Evolutionary conservation across 2,113 vertebrate species (phyloP).

Genomic region (Halichoerus grypus): DNA sequence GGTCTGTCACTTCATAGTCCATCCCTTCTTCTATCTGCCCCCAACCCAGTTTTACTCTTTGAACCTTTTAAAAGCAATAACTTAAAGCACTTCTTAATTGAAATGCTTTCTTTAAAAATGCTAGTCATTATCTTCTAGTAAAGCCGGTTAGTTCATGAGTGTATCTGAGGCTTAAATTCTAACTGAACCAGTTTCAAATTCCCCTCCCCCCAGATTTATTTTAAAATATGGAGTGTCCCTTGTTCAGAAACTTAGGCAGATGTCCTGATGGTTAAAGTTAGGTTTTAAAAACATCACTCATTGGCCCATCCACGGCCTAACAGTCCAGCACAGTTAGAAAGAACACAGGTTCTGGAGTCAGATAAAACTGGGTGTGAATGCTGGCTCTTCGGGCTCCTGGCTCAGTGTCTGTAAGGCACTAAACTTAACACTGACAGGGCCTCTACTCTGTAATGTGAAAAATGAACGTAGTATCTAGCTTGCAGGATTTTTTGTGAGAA

Average conservation of each 20-base stretch:
- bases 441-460: not conserved
- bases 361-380: not conserved
- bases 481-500: slow-evolving; percentile 20
- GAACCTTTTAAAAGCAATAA: slow-evolving; percentile 50
- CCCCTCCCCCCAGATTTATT: not conserved
- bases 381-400: not conserved
- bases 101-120: slow-evolving; percentile 55
- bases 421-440: not conserved
- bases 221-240: not conserved
- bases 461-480: not conserved
- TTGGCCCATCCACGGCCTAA: not conserved
- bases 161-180: slow-evolving; percentile 38
- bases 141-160: not conserved
- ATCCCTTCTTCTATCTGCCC: slow-evolving; percentile 14
- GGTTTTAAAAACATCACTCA: not conserved
- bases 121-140: slow-evolving; percentile 40
- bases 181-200: slow-evolving; percentile 28
- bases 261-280: not conserved
- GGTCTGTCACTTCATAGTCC: slow-evolving; percentile 65
- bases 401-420: not conserved
- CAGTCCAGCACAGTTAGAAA: not conserved
- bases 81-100: slow-evolving; percentile 12
- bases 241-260: not conserved
- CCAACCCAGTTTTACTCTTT: not conserved
- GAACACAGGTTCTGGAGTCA: not conserved